phyloP scores from a whole-genome alignment of 2,888 invertebrate species.

The Drosophila prostipennis region DNA sequence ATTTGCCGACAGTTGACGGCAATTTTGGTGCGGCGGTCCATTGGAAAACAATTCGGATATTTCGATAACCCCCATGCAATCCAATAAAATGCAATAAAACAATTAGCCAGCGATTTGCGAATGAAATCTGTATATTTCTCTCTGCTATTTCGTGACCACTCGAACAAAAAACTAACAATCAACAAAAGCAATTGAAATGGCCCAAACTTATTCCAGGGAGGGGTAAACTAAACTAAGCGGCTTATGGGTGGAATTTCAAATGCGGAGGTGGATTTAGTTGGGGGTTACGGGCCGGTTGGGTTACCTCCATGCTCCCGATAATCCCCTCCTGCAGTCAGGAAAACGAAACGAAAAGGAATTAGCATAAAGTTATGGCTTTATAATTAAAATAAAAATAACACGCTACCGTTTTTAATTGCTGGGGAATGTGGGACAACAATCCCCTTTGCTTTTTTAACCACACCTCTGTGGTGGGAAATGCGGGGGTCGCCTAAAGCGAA shows the following conservation, averaged over 20 bases:
- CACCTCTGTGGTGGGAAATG: conserved; percentile 7
- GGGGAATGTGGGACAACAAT: conserved; percentile 49
- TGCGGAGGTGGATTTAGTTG: conserved; percentile 4
- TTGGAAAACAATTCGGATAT: conserved; percentile 24
- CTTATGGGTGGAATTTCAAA: conserved; percentile 9
- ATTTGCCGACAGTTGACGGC: conserved; percentile 3
- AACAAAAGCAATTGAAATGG: conserved; percentile 26
- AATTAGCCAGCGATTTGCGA: conserved; percentile 40
- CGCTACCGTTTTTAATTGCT: conserved; percentile 54
- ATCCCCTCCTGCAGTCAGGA: conserved; percentile 2
- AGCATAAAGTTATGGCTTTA: conserved; percentile 58
- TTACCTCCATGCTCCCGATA: background rate
- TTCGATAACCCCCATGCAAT: conserved; percentile 35
- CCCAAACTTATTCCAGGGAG: conserved; percentile 21
- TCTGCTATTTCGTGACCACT: conserved; percentile 7
- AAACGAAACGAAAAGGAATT: conserved; percentile 35
- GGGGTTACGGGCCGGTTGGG: background rate
- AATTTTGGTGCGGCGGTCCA: background rate
- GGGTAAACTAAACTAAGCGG: conserved; percentile 30
- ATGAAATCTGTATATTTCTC: conserved; percentile 15
- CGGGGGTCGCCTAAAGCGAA: conserved; percentile 6
- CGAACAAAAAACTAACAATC: conserved; percentile 8
- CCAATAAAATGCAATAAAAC: conserved; percentile 61
- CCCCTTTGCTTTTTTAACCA: conserved; percentile 7
- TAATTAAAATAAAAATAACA: conserved; percentile 63